Percentiles rank a stretch among this genome's conserved stretches.
These are phyloP conservation scores for Eupithecia tripunctaria DNA, from an alignment of 2,888 invertebrate genomes.

Conservation along the genomic window DNA sequence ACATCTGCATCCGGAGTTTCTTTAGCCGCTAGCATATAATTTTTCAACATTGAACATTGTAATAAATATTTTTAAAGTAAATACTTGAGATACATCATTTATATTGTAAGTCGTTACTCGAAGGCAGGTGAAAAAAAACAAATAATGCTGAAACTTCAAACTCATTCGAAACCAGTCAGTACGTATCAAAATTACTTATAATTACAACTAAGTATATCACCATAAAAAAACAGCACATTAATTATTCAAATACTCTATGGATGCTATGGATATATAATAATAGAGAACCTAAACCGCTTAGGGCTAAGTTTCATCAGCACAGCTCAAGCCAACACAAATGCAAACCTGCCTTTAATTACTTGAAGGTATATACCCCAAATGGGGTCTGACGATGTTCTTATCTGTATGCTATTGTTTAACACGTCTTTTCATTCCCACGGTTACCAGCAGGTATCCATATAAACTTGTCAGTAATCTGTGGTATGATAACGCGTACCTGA, in stretches of 20 bases:
- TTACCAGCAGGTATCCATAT: constrained; percentile 48
- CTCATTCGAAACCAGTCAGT: neutral
- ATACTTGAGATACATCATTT: neutral
- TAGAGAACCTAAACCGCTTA: constrained; percentile 23
- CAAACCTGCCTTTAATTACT: constrained; percentile 74
- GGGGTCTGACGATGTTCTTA: constrained; percentile 77
- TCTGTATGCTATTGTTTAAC: constrained; percentile 82
- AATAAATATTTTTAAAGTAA: neutral
- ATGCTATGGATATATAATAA: no score
- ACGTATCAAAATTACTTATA: neutral
- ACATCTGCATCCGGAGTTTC: constrained; percentile 72
- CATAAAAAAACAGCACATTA: neutral
- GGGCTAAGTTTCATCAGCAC: constrained; percentile 35
- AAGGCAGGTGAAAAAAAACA: neutral
- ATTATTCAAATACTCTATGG: neutral
- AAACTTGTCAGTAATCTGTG: constrained; percentile 49
- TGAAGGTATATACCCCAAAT: constrained; percentile 72
- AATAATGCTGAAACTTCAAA: neutral
- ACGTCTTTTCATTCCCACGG: constrained; percentile 83
- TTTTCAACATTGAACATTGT: neutral
- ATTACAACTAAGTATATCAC: neutral
- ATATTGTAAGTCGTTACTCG: neutral
- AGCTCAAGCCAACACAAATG: constrained; percentile 53
- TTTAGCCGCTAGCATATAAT: constrained; percentile 24
- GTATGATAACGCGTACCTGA: constrained; percentile 74